Evolutionary conservation across 1,140 invertebrate genomes (phyloP), one percentile per base, ranked within the genome.

Genomic region (Nasonia longicornis): DNA sequence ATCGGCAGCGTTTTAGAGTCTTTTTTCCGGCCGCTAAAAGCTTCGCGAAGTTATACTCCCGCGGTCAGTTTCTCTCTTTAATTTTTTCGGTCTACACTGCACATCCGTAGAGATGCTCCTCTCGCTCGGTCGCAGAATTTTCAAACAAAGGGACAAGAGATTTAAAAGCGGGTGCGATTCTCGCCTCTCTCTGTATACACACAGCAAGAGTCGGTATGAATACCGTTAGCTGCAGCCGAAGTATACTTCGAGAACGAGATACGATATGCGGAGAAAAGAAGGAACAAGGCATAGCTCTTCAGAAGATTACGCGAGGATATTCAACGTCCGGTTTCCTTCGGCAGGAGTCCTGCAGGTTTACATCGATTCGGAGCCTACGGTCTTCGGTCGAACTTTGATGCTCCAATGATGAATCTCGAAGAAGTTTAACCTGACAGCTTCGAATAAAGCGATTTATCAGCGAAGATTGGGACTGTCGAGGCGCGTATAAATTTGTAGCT

Each of bases 161-260:
- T 42, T 16, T 12, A 67, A 77, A 20, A 77, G 64, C 10, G 10
- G 38, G 10, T n/a, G 20, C 20, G 52, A n/a, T 20, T 58, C 52
- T 58, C 20, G 52, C 20, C 16, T 58, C 16, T 16, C 20, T 58
- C 52, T 20, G 52, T 58, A 48, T 48, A 48, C 45, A 48, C 45
- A 48, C 45, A 48, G 45, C 12, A 12, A 29, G 22, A 48, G 22
- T 58, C 52, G 52, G 48, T 6, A 8, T 42, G 2, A 16, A 48
- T 66, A 38, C 73, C 69, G 74, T 80, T 82, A 83, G 79, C 38
- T 67, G 48, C 58, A 16, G 63, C 7, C 64, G 26, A 77, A 83
- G 79, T 42, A 70, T 20, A 16, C 29, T 69, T 81, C 66, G 8
- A n/a, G 20, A 70, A 31, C 67, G 52, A 14, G 67, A 71, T n/a